A percentile compares a stretch with the other conserved stretches of the same genome.
These are phyloP conservation scores for Diplodus sargus DNA, from an alignment of 2,797 vertebrate genomes.

Conservation along the genomic window DNA sequence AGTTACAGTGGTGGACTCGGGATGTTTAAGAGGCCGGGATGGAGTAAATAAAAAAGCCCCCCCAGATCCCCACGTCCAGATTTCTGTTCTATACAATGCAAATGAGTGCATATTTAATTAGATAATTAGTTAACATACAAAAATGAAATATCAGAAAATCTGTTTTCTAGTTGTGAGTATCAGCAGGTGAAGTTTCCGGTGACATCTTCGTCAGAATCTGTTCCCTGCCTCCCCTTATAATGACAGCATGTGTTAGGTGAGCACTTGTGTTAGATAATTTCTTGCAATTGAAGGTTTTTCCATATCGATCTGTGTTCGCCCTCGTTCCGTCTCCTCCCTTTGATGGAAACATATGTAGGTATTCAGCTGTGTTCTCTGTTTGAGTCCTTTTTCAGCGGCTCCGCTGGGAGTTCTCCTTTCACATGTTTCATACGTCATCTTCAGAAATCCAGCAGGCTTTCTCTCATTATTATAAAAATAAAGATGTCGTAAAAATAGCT, in stretches of 20 bases:
- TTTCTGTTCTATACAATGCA: too few relatives aligned
- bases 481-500: slow-evolving; percentile 43
- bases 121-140: too few relatives aligned
- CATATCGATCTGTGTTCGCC: too few relatives aligned
- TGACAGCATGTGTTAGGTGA: neutral
- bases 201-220: too few relatives aligned
- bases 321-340: neutral
- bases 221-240: neutral
- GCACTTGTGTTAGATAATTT: slow-evolving; percentile 6
- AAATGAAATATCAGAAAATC: too few relatives aligned
- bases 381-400: slow-evolving; percentile 39
- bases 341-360: slow-evolving; percentile 1
- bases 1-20: too few relatives aligned
- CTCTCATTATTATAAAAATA: slow-evolving; percentile 44
- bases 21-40: too few relatives aligned
- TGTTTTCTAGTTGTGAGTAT: too few relatives aligned
- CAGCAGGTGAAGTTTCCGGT: too few relatives aligned
- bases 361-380: neutral
- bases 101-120: too few relatives aligned
- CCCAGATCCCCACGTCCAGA: too few relatives aligned
- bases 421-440: slow-evolving; percentile 32
- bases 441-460: slow-evolving; percentile 35
- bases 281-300: neutral
- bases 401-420: slow-evolving; percentile 28
- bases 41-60: too few relatives aligned